These are phyloP conservation scores for Phthorimaea operculella DNA, from an alignment of 1,140 invertebrate genomes.

Conservation along the genomic window DNA sequence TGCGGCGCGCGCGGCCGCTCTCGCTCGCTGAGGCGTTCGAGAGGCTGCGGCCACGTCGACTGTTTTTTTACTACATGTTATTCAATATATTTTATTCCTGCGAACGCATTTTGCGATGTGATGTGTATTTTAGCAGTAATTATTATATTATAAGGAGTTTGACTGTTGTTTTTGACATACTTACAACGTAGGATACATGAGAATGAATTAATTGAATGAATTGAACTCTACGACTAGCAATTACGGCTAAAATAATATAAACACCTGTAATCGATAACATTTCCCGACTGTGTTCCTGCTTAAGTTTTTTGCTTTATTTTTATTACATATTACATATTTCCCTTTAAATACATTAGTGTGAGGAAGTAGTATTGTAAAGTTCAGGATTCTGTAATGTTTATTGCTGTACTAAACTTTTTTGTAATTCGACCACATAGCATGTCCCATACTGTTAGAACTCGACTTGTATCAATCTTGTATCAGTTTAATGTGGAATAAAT, in stretches of 20 bases:
- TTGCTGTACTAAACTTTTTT: conserved; percentile 62
- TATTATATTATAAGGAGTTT: conserved; percentile 71
- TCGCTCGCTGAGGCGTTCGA: conserved; percentile 34
- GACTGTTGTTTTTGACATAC: conserved; percentile 68
- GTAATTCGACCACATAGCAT: conserved; percentile 61
- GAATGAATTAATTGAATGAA: conserved; percentile 62
- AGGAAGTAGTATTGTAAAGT: conserved; percentile 64
- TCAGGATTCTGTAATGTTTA: conserved; percentile 64
- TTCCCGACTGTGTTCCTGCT: conserved; percentile 68
- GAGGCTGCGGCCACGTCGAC: conserved; percentile 61
- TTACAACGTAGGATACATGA: conserved; percentile 64
- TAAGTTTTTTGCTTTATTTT: conserved; percentile 68
- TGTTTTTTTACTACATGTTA: conserved; percentile 77
- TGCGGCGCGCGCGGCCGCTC: conserved; percentile 44
- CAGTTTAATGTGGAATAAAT: conserved; percentile 68
- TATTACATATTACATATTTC: conserved; percentile 66
- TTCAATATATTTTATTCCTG: conserved; percentile 82
- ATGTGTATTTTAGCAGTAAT: conserved; percentile 83
- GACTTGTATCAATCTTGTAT: conserved; percentile 66
- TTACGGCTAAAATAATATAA: conserved; percentile 69
- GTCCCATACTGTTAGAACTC: conserved; percentile 62
- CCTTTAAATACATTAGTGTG: conserved; percentile 65
- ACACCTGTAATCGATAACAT: conserved; percentile 69
- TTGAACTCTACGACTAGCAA: conserved; percentile 61
- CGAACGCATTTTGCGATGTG: conserved; percentile 83